Conservation (phyloP, 2,113 vertebrate species). For the Crotalus horridus region DNA sequence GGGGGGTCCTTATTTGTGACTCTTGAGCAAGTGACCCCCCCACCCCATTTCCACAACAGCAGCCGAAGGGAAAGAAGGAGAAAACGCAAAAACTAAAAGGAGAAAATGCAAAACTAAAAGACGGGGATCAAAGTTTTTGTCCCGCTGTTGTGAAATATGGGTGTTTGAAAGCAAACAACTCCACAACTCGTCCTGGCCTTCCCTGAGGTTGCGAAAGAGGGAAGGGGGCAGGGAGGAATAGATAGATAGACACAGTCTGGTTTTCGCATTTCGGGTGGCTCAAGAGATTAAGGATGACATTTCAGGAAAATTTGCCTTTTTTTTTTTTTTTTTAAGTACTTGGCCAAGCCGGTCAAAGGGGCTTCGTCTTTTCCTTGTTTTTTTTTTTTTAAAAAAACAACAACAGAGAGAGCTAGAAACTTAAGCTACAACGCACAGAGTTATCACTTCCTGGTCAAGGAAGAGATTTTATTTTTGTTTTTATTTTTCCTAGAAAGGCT, state of each 20-base stretch:
- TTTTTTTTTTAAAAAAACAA: slow-evolving; percentile 4
- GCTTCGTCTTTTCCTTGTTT: slow-evolving; percentile 3
- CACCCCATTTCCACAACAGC: slow-evolving; percentile 52
- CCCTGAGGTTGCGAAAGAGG: slow-evolving; percentile 41
- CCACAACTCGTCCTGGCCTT: slow-evolving; percentile 41
- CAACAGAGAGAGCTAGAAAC: neutral
- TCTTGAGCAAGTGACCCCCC: slow-evolving; percentile 40
- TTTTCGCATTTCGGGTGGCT: neutral
- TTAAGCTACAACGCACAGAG: neutral
- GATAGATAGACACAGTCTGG: slow-evolving; percentile 10
- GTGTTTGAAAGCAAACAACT: slow-evolving; percentile 60
- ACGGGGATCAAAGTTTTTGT: slow-evolving; percentile 65
- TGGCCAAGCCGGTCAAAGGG: neutral
- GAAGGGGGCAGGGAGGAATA: neutral
- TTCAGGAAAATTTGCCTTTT: neutral
- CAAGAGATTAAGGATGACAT: neutral
- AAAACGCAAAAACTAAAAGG: neutral
- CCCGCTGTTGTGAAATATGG: slow-evolving; percentile 57
- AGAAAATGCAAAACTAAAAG: neutral
- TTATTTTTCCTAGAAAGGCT: neutral
- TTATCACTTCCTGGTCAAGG: neutral
- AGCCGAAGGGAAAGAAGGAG: neutral
- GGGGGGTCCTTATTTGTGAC: slow-evolving; percentile 50
- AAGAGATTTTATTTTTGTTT: neutral
- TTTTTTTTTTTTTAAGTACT: neutral